Evolutionary conservation across 2,113 vertebrate species (phyloP).

Genomic region (Gila orcuttii): DNA sequence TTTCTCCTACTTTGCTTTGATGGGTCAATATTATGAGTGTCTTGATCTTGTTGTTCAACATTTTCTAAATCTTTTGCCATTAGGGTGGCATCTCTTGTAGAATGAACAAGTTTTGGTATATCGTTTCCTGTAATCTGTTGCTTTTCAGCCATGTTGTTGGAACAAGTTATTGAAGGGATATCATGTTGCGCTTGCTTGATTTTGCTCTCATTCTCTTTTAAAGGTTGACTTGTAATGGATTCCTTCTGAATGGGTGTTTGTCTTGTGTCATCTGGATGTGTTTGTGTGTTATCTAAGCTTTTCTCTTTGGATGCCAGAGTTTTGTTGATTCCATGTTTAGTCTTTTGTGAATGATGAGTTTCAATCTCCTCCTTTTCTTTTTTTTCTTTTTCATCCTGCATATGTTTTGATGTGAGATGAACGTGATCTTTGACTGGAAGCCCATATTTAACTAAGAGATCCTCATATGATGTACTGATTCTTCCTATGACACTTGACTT

Average conservation of each 20-base stretch:
- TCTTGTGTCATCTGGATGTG: constrained; percentile 4
- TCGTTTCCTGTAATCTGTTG: constrained; percentile 19
- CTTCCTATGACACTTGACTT: constrained; percentile 36
- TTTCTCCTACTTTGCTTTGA: constrained; percentile 35
- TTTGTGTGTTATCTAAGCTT: neutral
- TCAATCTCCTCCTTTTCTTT: constrained; percentile 13
- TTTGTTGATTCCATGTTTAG: constrained; percentile 1
- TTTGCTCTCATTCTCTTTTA: neutral
- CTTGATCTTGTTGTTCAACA: constrained; percentile 1
- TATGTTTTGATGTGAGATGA: constrained; percentile 26
- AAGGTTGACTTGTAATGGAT: neutral
- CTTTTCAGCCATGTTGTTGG: constrained; percentile 10
- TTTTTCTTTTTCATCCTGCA: constrained; percentile 13
- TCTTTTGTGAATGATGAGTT: neutral
- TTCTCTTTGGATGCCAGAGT: neutral
- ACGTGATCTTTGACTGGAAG: constrained; percentile 17
- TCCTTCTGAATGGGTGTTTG: neutral
- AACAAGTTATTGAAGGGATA: neutral
- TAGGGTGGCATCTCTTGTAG: neutral
- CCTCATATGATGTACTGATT: constrained; percentile 45
- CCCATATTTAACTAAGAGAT: constrained; percentile 53
- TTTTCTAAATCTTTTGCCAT: constrained; percentile 1
- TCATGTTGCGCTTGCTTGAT: constrained; percentile 19
- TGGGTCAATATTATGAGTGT: neutral
- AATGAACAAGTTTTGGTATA: neutral